These are phyloP conservation scores for Nineta flava DNA, from an alignment of 2,888 invertebrate species.

Conservation along the genomic window DNA sequence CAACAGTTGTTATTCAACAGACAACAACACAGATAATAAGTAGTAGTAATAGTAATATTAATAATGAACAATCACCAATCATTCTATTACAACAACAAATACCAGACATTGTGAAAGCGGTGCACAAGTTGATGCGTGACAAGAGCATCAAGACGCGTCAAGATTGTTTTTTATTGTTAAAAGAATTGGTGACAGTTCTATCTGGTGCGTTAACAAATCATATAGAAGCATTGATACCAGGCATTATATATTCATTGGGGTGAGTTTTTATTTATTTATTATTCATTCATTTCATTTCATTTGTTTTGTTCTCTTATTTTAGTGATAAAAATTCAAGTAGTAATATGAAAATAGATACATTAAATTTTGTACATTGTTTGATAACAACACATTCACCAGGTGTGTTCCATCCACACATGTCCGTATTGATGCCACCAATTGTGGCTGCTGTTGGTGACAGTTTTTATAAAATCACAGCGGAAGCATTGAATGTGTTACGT, in stretches of 20 bases:
- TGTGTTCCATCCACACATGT: constrained; percentile 68
- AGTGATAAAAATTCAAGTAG: constrained; percentile 82
- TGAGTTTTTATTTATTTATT: constrained; percentile 19
- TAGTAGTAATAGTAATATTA: constrained; percentile 47
- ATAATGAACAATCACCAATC: constrained; percentile 47
- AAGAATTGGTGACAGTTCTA: constrained; percentile 75
- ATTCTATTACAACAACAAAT: constrained; percentile 42
- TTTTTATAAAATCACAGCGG: constrained; percentile 98
- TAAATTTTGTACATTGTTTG: constrained; percentile 78
- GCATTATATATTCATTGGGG: constrained; percentile 73
- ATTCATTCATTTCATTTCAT: background rate
- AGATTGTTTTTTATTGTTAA: constrained; percentile 78
- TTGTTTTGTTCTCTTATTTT: constrained; percentile 25
- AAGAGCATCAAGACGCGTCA: constrained; percentile 80
- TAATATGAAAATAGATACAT: constrained; percentile 95
- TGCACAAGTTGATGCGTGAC: constrained; percentile 72
- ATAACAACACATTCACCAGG: constrained; percentile 62
- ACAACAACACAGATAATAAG: no score
- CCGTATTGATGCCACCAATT: constrained; percentile 66
- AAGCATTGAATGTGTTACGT: constrained; percentile 84
- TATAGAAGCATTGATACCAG: constrained; percentile 71
- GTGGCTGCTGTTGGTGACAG: constrained; percentile 83
- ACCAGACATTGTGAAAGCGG: constrained; percentile 67
- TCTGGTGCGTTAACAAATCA: constrained; percentile 80
- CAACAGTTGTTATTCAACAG: constrained; percentile 56